Base-by-base conservation (phyloP, 2,888 invertebrate genomes). In the Priocnemis perturbator region DNA sequence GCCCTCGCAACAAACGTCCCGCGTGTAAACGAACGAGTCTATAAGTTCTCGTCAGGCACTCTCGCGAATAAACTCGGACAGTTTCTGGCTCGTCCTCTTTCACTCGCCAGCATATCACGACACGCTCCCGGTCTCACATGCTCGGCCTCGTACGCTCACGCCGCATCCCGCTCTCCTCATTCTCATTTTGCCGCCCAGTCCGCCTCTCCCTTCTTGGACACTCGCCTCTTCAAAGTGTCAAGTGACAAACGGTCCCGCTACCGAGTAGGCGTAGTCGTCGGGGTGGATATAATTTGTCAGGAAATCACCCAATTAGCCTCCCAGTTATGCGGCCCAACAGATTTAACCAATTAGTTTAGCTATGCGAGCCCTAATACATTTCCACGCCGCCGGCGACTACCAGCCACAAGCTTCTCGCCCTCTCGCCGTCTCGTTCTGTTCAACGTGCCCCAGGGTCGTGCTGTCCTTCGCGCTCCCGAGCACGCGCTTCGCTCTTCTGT, bases 331-430 rank as follows among this genome's bases (percentile, higher is more conserved):
- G 87, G 86, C 86, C 88, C 88, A 86, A 87, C 89, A 88, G 88
- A 89, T 88, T 88, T 88, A 89, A 88, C 89, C 88, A 89, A 89
- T 89, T 88, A 88, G 88, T 88, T 88, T 86, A 86, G 88, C 86
- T 88, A 89, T 88, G 88, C 86, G 88, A 88, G 87, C 85, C 86
- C 86, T 86, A 84, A 87, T 88, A 87, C 87, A 87, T 88, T 87
- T 86, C 84, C 85, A 83, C 83, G 81, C 79, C 81, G 78, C 74
- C 81, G 78, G 77, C 77, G 81, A 74, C 80, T 77, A 78, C 73
- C 81, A 72, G 74, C 81, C 74, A 60, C 79, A 75, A 73, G 76
- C 74, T 37, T 37, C 37, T 37, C 37, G 37, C 48, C 55, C 60
- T 57, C 44, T 67, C 60, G 23, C 64, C 65, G 37, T 62, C 52